phyloP scores from a whole-genome alignment of 92 coral and sea anemone genomes.

The Epizoanthus rinbou region DNA sequence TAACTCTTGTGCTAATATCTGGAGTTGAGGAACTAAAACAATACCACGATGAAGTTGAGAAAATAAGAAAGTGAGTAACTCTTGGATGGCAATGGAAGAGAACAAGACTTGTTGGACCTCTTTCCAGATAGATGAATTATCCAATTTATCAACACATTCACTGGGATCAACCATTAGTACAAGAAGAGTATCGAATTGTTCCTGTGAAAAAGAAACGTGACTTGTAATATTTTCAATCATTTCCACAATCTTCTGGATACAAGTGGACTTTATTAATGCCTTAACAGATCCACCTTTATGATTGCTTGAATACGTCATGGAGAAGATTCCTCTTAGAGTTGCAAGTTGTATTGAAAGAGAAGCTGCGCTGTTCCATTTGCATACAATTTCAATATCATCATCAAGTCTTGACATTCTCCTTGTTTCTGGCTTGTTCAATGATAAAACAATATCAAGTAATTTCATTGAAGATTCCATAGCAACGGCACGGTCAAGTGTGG shows the following conservation, averaged over 20 bases:
- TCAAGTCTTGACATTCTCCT: slow-evolving; percentile 27
- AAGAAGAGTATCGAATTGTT: slow-evolving; percentile 41
- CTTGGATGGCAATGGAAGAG: slow-evolving; percentile 55
- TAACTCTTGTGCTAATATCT: slow-evolving; percentile 71
- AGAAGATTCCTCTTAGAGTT: slow-evolving; percentile 56
- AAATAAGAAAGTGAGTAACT: slow-evolving; percentile 59
- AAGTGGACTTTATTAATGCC: slow-evolving; percentile 61
- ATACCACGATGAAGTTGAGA: slow-evolving; percentile 73
- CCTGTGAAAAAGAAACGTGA: slow-evolving; percentile 35
- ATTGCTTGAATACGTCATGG: slow-evolving; percentile 59
- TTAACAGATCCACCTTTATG: slow-evolving; percentile 72
- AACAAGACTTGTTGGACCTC: slow-evolving; percentile 61
- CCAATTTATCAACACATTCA: background rate
- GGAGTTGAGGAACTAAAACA: slow-evolving; percentile 63
- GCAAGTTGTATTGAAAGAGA: slow-evolving; percentile 57
- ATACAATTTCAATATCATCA: slow-evolving; percentile 48
- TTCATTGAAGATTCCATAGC: slow-evolving; percentile 63
- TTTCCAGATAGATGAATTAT: slow-evolving; percentile 50
- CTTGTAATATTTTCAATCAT: slow-evolving; percentile 42
- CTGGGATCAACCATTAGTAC: slow-evolving; percentile 21
- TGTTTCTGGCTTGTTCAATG: slow-evolving; percentile 32
- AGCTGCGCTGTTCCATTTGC: slow-evolving; percentile 68
- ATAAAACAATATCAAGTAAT: slow-evolving; percentile 59
- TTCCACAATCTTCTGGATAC: slow-evolving; percentile 56
- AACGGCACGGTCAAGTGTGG: slow-evolving; percentile 54